Base-by-base conservation (phyloP, 2,888 invertebrate genomes). In the Drosophila fulvimacula region DNA sequence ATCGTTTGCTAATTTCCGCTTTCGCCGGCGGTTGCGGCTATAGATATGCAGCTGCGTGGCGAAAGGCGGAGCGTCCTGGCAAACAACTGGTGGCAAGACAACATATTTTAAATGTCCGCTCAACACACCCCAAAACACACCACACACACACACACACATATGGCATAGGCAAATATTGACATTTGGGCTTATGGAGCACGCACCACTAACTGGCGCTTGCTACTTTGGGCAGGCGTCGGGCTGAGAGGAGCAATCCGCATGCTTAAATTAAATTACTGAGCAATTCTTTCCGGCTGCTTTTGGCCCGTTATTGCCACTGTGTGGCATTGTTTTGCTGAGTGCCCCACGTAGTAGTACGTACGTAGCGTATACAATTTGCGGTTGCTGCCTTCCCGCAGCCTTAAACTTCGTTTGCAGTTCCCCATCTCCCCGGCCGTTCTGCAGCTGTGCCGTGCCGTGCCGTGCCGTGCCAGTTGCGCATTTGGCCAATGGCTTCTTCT, bases 1-100 rank as follows among this genome's bases (percentile, higher is more conserved):
- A 87, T 84, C 89, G 88, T 84, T 89, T 89, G 85, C 89, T 80
- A 89, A 89, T 85, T 85, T 85, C 89, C 89, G 89, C 62, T 77
- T 32, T 42, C 68, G 74, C 70, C 88, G 78, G 74, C 66, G 63
- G 59, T 69, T 80, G 9, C 60, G 59, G 62, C 71, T 53, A 62
- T 39, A 52, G 57, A 68, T 82, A 77, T 79, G 69, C 63, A 44
- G 56, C 44, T 41, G 19, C 15, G 24, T 41, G 64, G 55, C 44
- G 32, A 39, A 34, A 17, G 15, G 38, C 48, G 39, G 41, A 24
- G 17, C 15, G 44, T 17, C 34, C 9, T 13, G 59, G 21, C 60
- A 67, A 68, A 55, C 74, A 78, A 72, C 74, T 65, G 59, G 46
- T 46, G 62, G 55, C 69, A 62, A 52, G 42, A 66, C 62, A 60